Percentiles rank a stretch among this genome's conserved stretches.
Conservation (phyloP, 1,140 invertebrate genomes). For the Drosophila truncata region DNA sequence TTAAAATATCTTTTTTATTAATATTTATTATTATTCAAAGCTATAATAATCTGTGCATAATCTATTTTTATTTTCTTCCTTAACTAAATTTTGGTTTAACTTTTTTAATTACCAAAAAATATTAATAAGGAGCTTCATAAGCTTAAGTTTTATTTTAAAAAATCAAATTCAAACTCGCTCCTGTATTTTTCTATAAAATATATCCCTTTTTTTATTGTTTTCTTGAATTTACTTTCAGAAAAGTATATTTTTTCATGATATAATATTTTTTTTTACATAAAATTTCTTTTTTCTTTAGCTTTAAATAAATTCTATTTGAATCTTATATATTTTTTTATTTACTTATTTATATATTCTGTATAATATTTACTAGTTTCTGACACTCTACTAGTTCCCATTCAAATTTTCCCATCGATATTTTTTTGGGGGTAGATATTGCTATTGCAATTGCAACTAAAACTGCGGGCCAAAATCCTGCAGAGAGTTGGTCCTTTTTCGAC, state of each 20-base stretch:
- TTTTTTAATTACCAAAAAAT: neutral
- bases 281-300: neutral
- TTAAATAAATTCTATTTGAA: neutral
- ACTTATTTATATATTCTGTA: neutral
- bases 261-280: too few relatives aligned
- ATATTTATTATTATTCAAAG: too few relatives aligned
- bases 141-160: too few relatives aligned
- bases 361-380: neutral
- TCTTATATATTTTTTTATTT: neutral
- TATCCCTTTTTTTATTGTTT: neutral
- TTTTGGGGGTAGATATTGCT: neutral
- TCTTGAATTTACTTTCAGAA: too few relatives aligned
- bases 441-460: conserved; percentile 8
- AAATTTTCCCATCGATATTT: conserved; percentile 19
- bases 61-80: too few relatives aligned
- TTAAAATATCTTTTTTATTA: too few relatives aligned
- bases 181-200: neutral
- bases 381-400: neutral
- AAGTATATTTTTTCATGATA: too few relatives aligned
- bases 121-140: too few relatives aligned
- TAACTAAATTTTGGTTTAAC: too few relatives aligned
- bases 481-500: conserved; percentile 19
- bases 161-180: too few relatives aligned
- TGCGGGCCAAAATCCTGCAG: conserved; percentile 18
- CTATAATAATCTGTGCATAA: too few relatives aligned